Base-by-base conservation (phyloP, 1,140 invertebrate species). In the Drosophila mayri region DNA sequence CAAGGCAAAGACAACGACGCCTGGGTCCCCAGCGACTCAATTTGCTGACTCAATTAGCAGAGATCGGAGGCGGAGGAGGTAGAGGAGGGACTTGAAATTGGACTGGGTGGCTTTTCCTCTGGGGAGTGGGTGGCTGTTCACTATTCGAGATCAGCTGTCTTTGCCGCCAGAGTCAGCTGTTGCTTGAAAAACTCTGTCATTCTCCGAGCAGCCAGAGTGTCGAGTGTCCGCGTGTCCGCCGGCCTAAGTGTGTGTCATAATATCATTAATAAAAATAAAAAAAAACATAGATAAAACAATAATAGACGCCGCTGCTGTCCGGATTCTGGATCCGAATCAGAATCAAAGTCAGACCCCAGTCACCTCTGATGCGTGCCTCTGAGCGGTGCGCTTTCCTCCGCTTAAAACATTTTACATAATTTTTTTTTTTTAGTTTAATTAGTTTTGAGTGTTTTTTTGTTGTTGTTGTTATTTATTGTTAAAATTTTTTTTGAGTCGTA, bases 251-350 rank as follows among this genome's bases (percentile, higher is more conserved):
- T 61, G 60, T 86, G 78, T 76, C 68, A 68, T 73, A 52, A 74
- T 64, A 74, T 66, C 77, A 81, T 86, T 86, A 78, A 86, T 85
- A 85, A 80, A 67, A 76, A 76, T 79, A 79, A 73, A 16, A 25
- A 46, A n/a, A 41, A 8, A 18, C 1, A 18, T 43, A 43, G 46
- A 81, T 61, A 66, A 68, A 66, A 66, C 63, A 66, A 66, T 66
- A 66, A 66, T 66, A 63, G 63, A 63, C 58, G 58, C n/a, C 61
- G 41, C 37, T n/a, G 49, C n/a, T 47, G 41, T n/a, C 14, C 30
- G 62, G 22, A 81, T 77, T 65, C 70, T 47, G 64, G 63, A 79
- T 59, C 60, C 30, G 59, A 70, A 83, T 60, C 67, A 35, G 25
- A 78, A 59, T 67, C 62, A 44, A 50, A 77, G 52, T 55, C 52